Percentiles rank a stretch among this genome's conserved stretches.
These are phyloP conservation scores for Lynx canadensis DNA, from an alignment of 2,113 vertebrate species.

Conservation along the genomic window DNA sequence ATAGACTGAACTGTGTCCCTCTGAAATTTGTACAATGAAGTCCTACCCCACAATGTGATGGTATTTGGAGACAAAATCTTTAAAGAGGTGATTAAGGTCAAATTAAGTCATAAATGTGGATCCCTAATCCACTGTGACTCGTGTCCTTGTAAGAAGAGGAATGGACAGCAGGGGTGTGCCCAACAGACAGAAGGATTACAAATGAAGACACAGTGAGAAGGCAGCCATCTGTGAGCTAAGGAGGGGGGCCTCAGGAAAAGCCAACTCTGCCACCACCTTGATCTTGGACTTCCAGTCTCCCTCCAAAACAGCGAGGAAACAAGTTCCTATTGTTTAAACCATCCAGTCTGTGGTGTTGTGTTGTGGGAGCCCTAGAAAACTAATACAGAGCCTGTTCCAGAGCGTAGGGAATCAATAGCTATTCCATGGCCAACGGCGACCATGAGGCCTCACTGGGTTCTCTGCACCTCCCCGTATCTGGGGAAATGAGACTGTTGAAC, in stretches of 20 bases:
- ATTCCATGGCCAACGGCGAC: neutral
- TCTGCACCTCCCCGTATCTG: neutral
- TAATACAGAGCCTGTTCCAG: neutral
- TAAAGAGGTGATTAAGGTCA: neutral
- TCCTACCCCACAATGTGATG: neutral
- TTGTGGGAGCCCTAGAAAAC: neutral
- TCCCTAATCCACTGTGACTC: neutral
- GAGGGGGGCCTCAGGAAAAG: neutral
- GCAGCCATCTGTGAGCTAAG: neutral
- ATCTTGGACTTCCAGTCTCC: neutral
- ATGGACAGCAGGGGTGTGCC: rapidly evolving
- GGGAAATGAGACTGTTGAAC: neutral
- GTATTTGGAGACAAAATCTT: neutral
- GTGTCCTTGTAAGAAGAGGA: neutral
- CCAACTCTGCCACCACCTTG: neutral
- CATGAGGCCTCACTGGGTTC: rapidly evolving
- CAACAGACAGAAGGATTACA: neutral
- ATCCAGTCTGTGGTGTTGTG: neutral
- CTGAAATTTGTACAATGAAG: neutral
- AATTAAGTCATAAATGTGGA: neutral
- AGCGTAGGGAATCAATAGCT: neutral
- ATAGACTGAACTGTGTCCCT: neutral
- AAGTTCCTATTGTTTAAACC: neutral
- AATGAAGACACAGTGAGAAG: neutral
- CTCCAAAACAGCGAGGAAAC: neutral